These are phyloP conservation scores for Adelges cooleyi DNA, from an alignment of 1,140 invertebrate genomes.

Conservation along the genomic window DNA sequence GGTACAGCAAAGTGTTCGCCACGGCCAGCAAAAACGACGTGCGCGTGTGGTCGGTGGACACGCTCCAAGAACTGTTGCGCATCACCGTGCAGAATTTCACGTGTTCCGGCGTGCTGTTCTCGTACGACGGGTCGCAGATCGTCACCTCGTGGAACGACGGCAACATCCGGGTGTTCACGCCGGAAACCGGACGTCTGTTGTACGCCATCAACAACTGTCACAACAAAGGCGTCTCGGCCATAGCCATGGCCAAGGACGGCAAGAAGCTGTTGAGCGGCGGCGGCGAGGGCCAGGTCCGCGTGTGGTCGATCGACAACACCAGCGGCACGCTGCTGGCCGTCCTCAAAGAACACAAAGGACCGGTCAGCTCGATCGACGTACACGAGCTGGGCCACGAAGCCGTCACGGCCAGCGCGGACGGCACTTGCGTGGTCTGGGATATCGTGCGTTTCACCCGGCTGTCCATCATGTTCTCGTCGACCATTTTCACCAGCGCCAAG, in stretches of 20 bases:
- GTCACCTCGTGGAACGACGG: slow-evolving; percentile 72
- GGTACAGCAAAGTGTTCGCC: slow-evolving; percentile 70
- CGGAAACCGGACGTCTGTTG: slow-evolving; percentile 63
- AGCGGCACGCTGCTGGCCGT: slow-evolving; percentile 52
- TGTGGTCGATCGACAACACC: slow-evolving; percentile 57
- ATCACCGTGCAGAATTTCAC: slow-evolving; percentile 75
- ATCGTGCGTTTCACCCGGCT: slow-evolving; percentile 49
- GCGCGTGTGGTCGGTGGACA: slow-evolving; percentile 66
- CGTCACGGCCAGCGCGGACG: slow-evolving; percentile 76
- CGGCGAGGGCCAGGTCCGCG: slow-evolving; percentile 68
- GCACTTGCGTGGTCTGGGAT: slow-evolving; percentile 86
- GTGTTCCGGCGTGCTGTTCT: slow-evolving; percentile 64
- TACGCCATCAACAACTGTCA: slow-evolving; percentile 76
- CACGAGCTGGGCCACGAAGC: slow-evolving; percentile 63
- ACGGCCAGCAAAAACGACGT: slow-evolving; percentile 73
- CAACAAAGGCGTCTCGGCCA: slow-evolving; percentile 68
- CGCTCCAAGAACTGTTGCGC: slow-evolving; percentile 64
- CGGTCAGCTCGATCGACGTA: slow-evolving; percentile 68
- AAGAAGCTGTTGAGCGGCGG: slow-evolving; percentile 70
- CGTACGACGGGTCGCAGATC: slow-evolving; percentile 57
- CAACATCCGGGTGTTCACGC: slow-evolving; percentile 70
- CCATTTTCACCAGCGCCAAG: slow-evolving; percentile 68
- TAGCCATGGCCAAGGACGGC: slow-evolving; percentile 59
- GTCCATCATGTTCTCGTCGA: slow-evolving; percentile 76
- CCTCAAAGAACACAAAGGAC: slow-evolving; percentile 79